Conservation (phyloP, 2,888 invertebrate genomes). For the Pammene aurita region DNA sequence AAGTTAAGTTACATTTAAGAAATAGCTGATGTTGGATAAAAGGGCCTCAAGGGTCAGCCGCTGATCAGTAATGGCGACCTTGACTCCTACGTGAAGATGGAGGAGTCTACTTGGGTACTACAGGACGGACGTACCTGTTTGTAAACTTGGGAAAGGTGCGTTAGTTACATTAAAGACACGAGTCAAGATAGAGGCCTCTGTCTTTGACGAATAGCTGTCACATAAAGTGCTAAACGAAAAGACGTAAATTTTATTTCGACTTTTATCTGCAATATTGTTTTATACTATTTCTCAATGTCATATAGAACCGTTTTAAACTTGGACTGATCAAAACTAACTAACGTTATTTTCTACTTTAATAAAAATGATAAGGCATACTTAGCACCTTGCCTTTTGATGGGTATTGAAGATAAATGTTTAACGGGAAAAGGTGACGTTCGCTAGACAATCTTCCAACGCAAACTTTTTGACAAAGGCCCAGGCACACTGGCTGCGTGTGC, state of each 20-base stretch:
- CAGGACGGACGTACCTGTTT: too few relatives aligned
- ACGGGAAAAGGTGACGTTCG: conserved; percentile 1
- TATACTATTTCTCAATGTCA: not conserved
- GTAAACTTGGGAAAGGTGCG: too few relatives aligned
- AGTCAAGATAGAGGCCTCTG: not conserved
- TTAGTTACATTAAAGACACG: too few relatives aligned
- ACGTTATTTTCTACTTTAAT: not conserved
- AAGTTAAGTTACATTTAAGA: too few relatives aligned
- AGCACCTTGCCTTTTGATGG: not conserved
- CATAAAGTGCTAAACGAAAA: not conserved
- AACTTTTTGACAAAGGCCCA: conserved; percentile 12
- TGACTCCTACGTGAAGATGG: too few relatives aligned
- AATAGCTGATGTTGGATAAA: too few relatives aligned
- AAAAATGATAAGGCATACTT: not conserved
- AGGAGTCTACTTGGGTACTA: too few relatives aligned
- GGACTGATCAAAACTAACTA: not conserved
- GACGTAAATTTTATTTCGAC: not conserved
- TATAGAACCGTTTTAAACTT: not conserved
- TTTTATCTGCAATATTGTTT: not conserved
- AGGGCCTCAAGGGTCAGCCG: too few relatives aligned
- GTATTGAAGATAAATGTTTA: not conserved
- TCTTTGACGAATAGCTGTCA: conserved; percentile 3
- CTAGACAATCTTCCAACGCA: not conserved
- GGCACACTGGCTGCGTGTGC: too few relatives aligned
- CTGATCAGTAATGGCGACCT: too few relatives aligned